These are phyloP conservation scores for Pseudobourletiella spinata DNA, from an alignment of 1,140 invertebrate genomes.

Conservation along the genomic window DNA sequence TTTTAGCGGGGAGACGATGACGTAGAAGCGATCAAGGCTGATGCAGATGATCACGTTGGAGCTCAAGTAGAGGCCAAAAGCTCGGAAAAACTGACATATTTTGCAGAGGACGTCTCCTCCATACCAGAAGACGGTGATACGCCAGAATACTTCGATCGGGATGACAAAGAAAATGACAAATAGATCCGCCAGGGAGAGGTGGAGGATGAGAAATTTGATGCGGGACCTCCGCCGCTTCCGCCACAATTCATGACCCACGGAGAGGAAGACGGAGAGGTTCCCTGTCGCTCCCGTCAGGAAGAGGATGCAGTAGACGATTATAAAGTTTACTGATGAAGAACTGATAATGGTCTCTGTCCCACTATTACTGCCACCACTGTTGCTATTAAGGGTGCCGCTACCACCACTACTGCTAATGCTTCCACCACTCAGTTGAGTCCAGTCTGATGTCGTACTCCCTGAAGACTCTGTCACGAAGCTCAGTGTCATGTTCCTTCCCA, in stretches of 20 bases:
- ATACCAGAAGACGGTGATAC: conserved; percentile 60
- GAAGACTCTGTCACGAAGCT: too few relatives aligned
- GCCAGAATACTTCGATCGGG: conserved; percentile 57
- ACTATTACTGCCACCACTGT: too few relatives aligned
- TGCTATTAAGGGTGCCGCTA: too few relatives aligned
- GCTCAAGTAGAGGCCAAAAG: conserved; percentile 69
- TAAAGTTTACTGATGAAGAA: conserved; percentile 27
- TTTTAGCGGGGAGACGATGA: conserved; percentile 62
- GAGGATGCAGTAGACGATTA: conserved; percentile 54
- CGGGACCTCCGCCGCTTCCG: conserved; percentile 48
- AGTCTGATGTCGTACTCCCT: too few relatives aligned
- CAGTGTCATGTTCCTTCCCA: too few relatives aligned
- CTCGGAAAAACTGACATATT: conserved; percentile 60
- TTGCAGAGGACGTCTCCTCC: conserved; percentile 67
- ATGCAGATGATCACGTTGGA: conserved; percentile 75
- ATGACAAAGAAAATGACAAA: conserved; percentile 70
- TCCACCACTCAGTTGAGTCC: too few relatives aligned
- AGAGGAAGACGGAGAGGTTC: conserved; percentile 63
- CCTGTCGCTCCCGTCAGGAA: conserved; percentile 62
- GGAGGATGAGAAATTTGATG: conserved; percentile 67
- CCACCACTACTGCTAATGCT: too few relatives aligned
- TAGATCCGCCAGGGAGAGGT: conserved; percentile 65
- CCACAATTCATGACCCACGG: conserved; percentile 53
- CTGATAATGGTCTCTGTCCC: background rate
- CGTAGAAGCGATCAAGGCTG: conserved; percentile 57